Evolutionary conservation across 2,888 invertebrate genomes (phyloP).

Genomic region (Synanthedon myopaeformis): DNA sequence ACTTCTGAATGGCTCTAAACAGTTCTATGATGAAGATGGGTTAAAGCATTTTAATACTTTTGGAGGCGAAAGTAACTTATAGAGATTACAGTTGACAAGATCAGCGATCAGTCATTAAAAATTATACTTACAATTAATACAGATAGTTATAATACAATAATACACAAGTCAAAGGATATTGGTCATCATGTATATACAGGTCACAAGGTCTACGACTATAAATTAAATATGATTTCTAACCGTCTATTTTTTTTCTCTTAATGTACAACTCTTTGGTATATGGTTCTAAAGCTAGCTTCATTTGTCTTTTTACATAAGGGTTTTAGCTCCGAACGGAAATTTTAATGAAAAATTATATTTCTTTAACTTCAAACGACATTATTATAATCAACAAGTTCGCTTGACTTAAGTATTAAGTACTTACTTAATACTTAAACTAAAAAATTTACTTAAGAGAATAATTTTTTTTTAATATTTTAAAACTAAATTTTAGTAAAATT

Average conservation of each 20-base stretch:
- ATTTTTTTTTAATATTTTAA: too few relatives aligned
- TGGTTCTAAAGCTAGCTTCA: constrained; percentile 60
- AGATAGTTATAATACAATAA: constrained; percentile 17
- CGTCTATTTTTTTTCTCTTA: constrained; percentile 46
- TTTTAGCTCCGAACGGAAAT: constrained; percentile 1
- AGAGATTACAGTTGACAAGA: constrained; percentile 13
- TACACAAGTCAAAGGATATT: constrained; percentile 35
- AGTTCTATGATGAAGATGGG: constrained; percentile 40
- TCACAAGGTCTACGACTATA: constrained; percentile 55
- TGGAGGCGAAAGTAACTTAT: constrained; percentile 17
- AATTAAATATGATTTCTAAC: constrained; percentile 56
- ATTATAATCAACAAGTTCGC: too few relatives aligned
- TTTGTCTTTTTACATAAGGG: constrained; percentile 51
- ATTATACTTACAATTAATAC: constrained; percentile 7
- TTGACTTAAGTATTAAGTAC: too few relatives aligned
- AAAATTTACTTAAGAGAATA: too few relatives aligned
- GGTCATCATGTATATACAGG: constrained; percentile 49
- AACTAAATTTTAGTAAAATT: too few relatives aligned
- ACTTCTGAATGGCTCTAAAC: constrained; percentile 59
- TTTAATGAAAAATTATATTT: too few relatives aligned
- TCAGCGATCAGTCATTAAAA: constrained; percentile 9
- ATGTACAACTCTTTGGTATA: constrained; percentile 69
- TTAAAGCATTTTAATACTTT: constrained; percentile 42
- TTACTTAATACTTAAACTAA: too few relatives aligned
- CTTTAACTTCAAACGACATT: too few relatives aligned